Conservation (phyloP, 2,797 vertebrate species). For the Antennarius maculatus region DNA sequence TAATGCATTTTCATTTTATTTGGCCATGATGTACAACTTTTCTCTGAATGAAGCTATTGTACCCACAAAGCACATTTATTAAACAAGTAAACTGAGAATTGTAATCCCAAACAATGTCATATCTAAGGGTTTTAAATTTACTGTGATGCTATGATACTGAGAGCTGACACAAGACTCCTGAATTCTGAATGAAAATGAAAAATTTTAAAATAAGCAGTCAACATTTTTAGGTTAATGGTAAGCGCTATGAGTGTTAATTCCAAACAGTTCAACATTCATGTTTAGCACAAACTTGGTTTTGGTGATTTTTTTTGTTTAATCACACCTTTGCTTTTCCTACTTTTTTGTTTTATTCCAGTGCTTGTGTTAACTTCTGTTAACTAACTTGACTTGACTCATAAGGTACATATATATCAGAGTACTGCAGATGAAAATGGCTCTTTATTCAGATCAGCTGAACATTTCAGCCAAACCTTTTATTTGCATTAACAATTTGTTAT, state of each 20-base stretch:
- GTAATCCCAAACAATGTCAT: constrained; percentile 41
- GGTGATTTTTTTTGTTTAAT: constrained; percentile 53
- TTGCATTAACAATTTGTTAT: constrained; percentile 20
- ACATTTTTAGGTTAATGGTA: constrained; percentile 29
- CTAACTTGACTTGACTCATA: constrained; percentile 8
- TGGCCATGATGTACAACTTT: constrained; percentile 36
- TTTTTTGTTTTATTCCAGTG: constrained; percentile 23
- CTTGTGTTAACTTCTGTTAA: constrained; percentile 39
- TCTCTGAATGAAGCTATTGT: constrained; percentile 25
- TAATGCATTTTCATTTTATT: constrained; percentile 33
- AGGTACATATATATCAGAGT: constrained; percentile 28
- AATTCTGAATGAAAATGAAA: constrained; percentile 33
- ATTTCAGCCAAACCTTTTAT: constrained; percentile 8
- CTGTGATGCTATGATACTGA: constrained; percentile 48
- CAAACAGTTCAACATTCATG: too few relatives aligned
- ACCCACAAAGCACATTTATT: constrained; percentile 24
- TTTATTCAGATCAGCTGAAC: constrained; percentile 37
- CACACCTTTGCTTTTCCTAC: constrained; percentile 35
- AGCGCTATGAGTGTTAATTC: too few relatives aligned
- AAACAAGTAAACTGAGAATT: constrained; percentile 42
- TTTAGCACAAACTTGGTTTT: constrained; percentile 27
- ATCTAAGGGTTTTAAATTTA: constrained; percentile 51
- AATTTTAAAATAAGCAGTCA: constrained; percentile 31
- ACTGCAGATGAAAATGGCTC: constrained; percentile 49
- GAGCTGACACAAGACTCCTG: constrained; percentile 45